Conservation (phyloP, 1,140 invertebrate genomes). For the Drosophila rufa region DNA sequence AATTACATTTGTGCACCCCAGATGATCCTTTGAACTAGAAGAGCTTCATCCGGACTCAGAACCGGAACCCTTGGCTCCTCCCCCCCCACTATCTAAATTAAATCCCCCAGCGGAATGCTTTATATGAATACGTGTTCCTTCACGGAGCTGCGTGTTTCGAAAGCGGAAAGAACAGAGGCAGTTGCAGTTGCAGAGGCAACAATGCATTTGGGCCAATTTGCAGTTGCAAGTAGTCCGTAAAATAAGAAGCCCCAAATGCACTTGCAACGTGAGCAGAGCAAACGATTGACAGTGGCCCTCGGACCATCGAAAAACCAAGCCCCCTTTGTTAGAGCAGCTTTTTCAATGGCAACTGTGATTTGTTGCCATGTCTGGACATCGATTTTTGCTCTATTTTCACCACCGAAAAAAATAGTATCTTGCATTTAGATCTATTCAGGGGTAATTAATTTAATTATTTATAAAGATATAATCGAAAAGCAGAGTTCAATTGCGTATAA, state of each 20-base stretch:
- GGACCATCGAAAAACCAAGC: not conserved
- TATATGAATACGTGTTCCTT: slow-evolving; percentile 25
- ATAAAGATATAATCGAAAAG: not conserved
- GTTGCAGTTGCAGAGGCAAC: slow-evolving; percentile 1
- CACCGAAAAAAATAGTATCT: not conserved
- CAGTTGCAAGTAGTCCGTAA: slow-evolving; percentile 8
- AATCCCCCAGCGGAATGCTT: slow-evolving; percentile 47
- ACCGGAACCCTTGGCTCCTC: not conserved
- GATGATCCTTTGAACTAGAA: slow-evolving; percentile 46
- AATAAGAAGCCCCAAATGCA: slow-evolving; percentile 20
- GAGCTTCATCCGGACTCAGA: slow-evolving; percentile 8
- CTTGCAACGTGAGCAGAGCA: slow-evolving; percentile 30
- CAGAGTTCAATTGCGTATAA: not conserved
- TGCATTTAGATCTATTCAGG: not conserved
- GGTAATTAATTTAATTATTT: not conserved
- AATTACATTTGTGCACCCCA: slow-evolving; percentile 51
- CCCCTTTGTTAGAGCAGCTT: not conserved
- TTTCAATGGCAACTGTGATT: slow-evolving; percentile 28
- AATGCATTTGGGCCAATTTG: slow-evolving; percentile 42
- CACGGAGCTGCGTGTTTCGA: slow-evolving; percentile 20
- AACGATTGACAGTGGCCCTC: slow-evolving; percentile 17
- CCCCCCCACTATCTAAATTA: slow-evolving; percentile 28
- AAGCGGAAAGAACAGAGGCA: slow-evolving; percentile 14
- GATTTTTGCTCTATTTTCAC: slow-evolving; percentile 4
- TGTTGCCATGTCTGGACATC: slow-evolving; percentile 9